Evolutionary conservation across 2,888 invertebrate genomes (phyloP), one percentile per base, ranked within the genome.

Genomic region (Notodonta ziczac): DNA sequence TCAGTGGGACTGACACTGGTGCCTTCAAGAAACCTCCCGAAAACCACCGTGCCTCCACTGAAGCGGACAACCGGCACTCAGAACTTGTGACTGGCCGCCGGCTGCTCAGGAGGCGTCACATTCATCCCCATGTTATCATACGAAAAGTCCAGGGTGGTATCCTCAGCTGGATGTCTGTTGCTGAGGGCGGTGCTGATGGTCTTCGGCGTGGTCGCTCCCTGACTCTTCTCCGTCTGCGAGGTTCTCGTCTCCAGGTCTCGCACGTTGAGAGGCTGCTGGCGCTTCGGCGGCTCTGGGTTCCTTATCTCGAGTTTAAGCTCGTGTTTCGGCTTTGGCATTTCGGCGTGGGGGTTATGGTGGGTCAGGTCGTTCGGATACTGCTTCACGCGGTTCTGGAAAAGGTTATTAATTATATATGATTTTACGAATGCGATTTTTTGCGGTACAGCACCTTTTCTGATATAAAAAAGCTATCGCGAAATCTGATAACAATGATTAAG

Each of bases 41-140:
- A 24, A 24, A 24, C 24, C 8, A 84, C 70, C 56, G 80, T 79
- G 66, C 80, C 74, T 10, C 65, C 72, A 40, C 80, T 80, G 63
- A 86, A 86, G 56, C 74, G 80, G 65, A 84, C 81, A 39, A 65
- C 67, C 62, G 69, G 65, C 35, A 64, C 81, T 91, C 85, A 92
- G 81, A 93, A 91, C 62, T 88, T 90, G 68, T 91, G 90, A 65
- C 84, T 88, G 8, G 84, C 70, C 0, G 87, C 84, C 0, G 86
- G 78, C 55, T 89, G 89, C 58, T 90, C 90, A 0, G 95, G 95
- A 4, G 95, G 95, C 0, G 96, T 96, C 65, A 96, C 95, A 13
- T 95, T 95, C 95, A 97, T 95, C 0, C 95, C 97, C 80, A 96
- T 96, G 85, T 97, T 97, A 77, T 97, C 97, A 80, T 97, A 97